These are phyloP conservation scores for Goniozus legneri DNA, from an alignment of 1,140 invertebrate genomes.

Conservation along the genomic window DNA sequence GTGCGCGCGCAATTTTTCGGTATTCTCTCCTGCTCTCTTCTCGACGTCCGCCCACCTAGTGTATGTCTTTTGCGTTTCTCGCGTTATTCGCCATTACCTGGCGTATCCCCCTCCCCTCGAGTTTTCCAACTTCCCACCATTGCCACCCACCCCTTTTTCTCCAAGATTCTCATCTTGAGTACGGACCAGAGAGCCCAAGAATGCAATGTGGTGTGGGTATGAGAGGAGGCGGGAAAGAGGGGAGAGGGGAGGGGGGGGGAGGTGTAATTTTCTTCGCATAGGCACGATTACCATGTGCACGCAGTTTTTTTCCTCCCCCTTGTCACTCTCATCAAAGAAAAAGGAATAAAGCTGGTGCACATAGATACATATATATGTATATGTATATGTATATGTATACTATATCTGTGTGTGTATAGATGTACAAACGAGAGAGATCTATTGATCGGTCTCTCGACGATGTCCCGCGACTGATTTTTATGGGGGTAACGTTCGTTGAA, in stretches of 20 bases:
- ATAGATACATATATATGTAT: neutral
- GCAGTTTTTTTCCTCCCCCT: constrained; percentile 4
- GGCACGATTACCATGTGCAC: constrained; percentile 29
- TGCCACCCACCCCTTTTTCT: too few species aligned
- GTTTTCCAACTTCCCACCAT: too few species aligned
- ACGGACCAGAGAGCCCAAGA: too few species aligned
- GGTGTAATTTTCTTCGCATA: constrained; percentile 17
- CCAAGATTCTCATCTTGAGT: too few species aligned
- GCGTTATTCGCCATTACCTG: too few species aligned
- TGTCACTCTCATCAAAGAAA: too few species aligned
- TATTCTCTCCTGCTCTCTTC: constrained; percentile 5
- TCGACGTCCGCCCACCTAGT: constrained; percentile 8
- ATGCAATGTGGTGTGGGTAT: neutral
- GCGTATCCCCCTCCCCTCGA: too few species aligned
- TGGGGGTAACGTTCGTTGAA: too few species aligned
- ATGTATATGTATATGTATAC: neutral
- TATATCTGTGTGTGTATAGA: neutral
- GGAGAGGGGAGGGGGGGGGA: constrained; percentile 3
- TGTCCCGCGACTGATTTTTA: too few species aligned
- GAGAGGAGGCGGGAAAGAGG: neutral
- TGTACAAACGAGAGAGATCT: too few species aligned
- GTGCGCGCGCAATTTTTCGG: constrained; percentile 25
- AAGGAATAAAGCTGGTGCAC: neutral
- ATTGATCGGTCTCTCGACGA: too few species aligned
- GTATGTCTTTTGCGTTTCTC: too few species aligned